Evolutionary conservation across 1,140 invertebrate genomes (phyloP).

Genomic region (Orius laevigatus): DNA sequence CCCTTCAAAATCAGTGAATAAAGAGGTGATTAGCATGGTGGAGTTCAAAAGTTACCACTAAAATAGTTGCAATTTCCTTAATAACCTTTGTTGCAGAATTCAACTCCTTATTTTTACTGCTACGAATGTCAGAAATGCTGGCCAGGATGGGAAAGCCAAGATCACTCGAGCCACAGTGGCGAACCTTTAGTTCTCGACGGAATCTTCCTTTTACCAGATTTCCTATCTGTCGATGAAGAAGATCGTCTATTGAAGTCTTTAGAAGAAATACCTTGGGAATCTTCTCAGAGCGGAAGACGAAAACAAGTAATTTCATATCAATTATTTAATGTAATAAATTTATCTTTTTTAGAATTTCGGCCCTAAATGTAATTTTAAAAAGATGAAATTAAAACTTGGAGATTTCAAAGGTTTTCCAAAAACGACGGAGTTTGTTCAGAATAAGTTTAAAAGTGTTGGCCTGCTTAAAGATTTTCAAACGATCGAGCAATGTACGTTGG

Average conservation of each 20-base stretch:
- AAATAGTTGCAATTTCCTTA: constrained; percentile 23
- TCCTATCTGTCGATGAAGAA: constrained; percentile 59
- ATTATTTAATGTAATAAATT: constrained; percentile 33
- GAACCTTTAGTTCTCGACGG: constrained; percentile 45
- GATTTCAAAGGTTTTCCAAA: constrained; percentile 76
- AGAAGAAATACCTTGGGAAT: constrained; percentile 70
- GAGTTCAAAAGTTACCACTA: constrained; percentile 17
- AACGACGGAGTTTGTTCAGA: constrained; percentile 65
- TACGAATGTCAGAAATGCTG: constrained; percentile 54
- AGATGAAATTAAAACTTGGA: constrained; percentile 61
- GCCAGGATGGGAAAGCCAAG: constrained; percentile 45
- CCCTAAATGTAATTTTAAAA: constrained; percentile 97
- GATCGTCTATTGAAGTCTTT: constrained; percentile 45
- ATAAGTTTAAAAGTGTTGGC: constrained; percentile 48
- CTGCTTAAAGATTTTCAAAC: constrained; percentile 62
- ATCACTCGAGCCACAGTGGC: constrained; percentile 48
- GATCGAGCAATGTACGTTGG: constrained; percentile 91
- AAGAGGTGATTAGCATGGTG: too few relatives aligned
- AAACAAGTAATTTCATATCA: constrained; percentile 54
- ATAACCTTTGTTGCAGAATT: constrained; percentile 28
- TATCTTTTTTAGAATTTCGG: constrained; percentile 70
- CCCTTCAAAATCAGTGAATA: constrained; percentile 17
- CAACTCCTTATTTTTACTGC: constrained; percentile 54
- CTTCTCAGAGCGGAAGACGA: constrained; percentile 86
- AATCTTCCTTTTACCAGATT: constrained; percentile 54